Evolutionary conservation across 2,797 vertebrate genomes (phyloP).

Genomic region (Cercopithecus petaurista): DNA sequence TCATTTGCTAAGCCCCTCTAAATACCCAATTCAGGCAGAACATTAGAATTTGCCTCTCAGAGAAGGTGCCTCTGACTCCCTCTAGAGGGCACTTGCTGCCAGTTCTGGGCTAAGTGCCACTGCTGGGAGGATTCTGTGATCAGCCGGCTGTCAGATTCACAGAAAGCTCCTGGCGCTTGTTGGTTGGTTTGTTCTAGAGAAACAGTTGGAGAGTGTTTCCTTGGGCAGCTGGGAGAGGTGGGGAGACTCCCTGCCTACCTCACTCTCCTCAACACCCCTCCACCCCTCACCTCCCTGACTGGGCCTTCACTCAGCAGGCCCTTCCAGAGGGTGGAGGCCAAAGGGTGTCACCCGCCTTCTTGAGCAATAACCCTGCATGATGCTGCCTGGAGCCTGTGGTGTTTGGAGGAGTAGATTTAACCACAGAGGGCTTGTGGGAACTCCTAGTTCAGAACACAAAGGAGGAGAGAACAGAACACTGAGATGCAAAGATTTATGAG

Average conservation of each 20-base stretch:
- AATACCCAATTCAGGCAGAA: neutral
- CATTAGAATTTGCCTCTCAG: neutral
- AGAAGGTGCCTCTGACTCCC: neutral
- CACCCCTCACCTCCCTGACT: too few relatives aligned
- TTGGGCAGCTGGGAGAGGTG: neutral
- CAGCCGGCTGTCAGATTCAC: neutral
- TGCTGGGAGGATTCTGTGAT: neutral
- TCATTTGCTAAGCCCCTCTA: neutral
- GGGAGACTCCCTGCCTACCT: neutral
- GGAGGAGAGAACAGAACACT: neutral
- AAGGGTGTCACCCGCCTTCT: neutral
- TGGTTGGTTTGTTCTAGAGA: neutral
- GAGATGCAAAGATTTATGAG: conserved; percentile 59
- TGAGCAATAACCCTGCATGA: neutral
- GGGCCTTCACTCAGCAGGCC: neutral
- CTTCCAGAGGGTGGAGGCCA: neutral
- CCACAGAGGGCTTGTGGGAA: neutral
- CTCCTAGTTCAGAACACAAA: neutral
- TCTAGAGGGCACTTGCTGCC: conserved; percentile 31
- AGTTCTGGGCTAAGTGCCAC: neutral
- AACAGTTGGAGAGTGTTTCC: neutral
- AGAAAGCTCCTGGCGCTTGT: neutral
- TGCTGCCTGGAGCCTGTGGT: neutral
- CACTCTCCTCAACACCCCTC: neutral
- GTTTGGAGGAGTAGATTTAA: neutral